phyloP scores from a whole-genome alignment of 2,797 vertebrate genomes.

The Numenius phaeopus region DNA sequence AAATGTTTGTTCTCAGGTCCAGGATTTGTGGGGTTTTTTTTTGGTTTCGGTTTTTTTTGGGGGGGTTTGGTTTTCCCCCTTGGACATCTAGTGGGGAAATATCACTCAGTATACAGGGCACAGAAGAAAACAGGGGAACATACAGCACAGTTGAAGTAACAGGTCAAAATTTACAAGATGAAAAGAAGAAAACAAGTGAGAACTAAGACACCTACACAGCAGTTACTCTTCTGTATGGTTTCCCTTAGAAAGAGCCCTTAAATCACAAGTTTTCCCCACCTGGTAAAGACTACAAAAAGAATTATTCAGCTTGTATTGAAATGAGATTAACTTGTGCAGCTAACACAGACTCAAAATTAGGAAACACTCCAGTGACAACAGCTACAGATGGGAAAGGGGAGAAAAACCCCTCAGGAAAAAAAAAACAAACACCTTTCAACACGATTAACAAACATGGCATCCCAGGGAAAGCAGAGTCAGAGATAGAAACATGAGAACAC shows the following conservation, averaged over 20 bases:
- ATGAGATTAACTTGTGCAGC: neutral
- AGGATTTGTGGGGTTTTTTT: neutral
- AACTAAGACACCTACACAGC: neutral
- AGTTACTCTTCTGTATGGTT: neutral
- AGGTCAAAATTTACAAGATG: neutral
- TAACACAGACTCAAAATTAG: neutral
- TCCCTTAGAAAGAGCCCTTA: neutral
- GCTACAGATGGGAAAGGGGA: neutral
- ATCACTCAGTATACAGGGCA: neutral
- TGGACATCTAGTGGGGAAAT: neutral
- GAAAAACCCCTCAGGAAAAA: neutral
- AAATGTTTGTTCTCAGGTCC: neutral
- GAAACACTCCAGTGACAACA: neutral
- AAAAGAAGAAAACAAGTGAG: neutral
- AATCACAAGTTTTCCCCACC: neutral
- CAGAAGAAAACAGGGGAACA: neutral
- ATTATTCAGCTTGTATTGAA: neutral
- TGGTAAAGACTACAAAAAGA: neutral
- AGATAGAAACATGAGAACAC: neutral
- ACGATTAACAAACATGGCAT: neutral
- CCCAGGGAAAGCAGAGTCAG: neutral
- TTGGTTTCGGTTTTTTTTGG: no score
- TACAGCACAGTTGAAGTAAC: neutral
- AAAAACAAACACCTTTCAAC: neutral
- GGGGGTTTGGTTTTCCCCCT: no score